Evolutionary conservation across 2,113 vertebrate species (phyloP).

Genomic region (Pogona vitticeps): DNA sequence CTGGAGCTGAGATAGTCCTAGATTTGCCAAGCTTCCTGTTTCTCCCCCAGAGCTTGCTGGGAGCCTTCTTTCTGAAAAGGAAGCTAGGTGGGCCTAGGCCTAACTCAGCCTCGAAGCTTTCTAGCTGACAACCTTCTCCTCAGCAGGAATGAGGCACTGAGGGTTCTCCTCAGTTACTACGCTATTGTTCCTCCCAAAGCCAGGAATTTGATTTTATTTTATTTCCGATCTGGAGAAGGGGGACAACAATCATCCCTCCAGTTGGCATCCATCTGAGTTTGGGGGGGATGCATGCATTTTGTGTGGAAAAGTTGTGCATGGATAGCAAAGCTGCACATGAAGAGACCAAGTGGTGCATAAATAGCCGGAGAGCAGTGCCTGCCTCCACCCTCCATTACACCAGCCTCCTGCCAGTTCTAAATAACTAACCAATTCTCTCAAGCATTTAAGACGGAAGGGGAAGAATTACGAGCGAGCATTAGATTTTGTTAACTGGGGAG

Average conservation of each 20-base stretch:
- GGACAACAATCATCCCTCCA: not conserved
- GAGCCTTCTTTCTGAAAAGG: no score
- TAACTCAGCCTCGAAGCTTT: no score
- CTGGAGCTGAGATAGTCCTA: no score
- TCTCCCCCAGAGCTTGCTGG: no score
- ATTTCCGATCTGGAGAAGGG: not conserved
- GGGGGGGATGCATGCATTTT: not conserved
- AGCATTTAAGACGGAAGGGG: not conserved
- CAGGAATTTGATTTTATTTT: not conserved
- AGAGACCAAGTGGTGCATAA: no score
- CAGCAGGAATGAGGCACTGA: no score
- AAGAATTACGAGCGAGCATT: not conserved
- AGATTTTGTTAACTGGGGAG: not conserved
- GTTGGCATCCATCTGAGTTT: not conserved
- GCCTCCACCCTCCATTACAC: not conserved
- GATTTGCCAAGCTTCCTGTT: no score
- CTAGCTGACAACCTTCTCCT: no score
- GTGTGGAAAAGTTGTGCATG: no score
- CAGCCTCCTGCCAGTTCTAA: not conserved
- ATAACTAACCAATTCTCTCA: not conserved
- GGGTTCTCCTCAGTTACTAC: no score
- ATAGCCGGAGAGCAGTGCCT: not conserved
- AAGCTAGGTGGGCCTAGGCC: no score
- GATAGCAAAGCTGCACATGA: not conserved
- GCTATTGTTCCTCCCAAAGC: no score